Base-by-base conservation (phyloP, 2,888 invertebrate genomes). In the Cheilosia impressa region DNA sequence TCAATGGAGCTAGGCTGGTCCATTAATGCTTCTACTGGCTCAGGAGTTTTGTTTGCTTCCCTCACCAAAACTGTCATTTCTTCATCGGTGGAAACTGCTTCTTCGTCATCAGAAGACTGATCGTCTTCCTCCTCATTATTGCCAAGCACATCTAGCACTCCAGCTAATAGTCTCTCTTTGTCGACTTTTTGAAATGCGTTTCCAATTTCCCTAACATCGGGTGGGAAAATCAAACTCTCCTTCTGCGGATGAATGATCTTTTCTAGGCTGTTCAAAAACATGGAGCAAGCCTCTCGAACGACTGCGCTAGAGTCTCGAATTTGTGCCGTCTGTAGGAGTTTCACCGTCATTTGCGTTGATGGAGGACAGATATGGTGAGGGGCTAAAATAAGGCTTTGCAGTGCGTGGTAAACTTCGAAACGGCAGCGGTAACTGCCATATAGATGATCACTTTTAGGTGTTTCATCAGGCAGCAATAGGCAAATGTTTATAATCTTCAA, bases 191-290 rank as follows among this genome's bases (percentile, higher is more conserved):
- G 78, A 62, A 89, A 88, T 34, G 88, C 87, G 58, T 89, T 89
- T 19, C 88, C 88, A 7, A 90, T 88, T 38, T 89, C 88, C 7
- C 88, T 87, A 7, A 87, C 50, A 66, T 90, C 89, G 1, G 88
- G 78, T 5, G 89, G 88, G 60, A 89, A 91, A 38, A 89, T 73
- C 9, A 91, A 80, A 19, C 87, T 82, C 34, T 90, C 90, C 66
- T 90, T 91, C 87, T 90, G 89, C 0, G 90, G 90, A 87, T 91
- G 91, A 58, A 90, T 66, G 4, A 89, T 71, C 69, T 89, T 90
- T 73, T 90, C 90, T 5, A 90, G 62, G 41, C 78, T 87, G 17
- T 45, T 71, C 17, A 90, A 79, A 55, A 88, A 68, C 15, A 85
- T 53, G 0, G 65, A 63, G 63, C 90, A 90, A 9, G 41, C 63